A percentile compares a stretch with the other conserved stretches of the same genome.
Conservation (phyloP, 2,888 invertebrate genomes). For the Pseudococcus viburni region DNA sequence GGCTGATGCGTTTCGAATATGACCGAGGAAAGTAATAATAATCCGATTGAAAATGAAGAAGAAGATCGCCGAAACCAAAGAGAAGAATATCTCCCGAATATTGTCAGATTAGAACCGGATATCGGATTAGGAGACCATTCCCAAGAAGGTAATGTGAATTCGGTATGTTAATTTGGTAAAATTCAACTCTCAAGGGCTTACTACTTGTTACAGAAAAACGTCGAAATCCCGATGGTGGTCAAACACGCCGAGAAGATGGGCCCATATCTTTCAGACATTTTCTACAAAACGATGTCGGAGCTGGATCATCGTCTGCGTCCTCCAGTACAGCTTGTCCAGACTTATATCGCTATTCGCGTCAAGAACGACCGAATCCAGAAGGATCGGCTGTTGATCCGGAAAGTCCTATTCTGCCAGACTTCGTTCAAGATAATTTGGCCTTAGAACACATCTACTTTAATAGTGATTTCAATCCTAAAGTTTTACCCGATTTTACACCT, state of each 20-base stretch:
- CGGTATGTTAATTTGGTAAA: background rate
- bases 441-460: slow-evolving; percentile 82
- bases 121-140: slow-evolving; percentile 64
- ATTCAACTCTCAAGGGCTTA: background rate
- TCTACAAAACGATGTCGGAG: slow-evolving; percentile 71
- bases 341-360: slow-evolving; percentile 57
- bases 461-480: slow-evolving; percentile 70
- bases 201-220: slow-evolving; percentile 11
- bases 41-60: slow-evolving; percentile 31
- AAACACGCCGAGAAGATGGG: slow-evolving; percentile 78
- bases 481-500: slow-evolving; percentile 74
- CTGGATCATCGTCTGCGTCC: background rate
- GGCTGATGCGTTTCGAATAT: background rate
- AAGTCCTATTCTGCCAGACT: slow-evolving; percentile 77
- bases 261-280: slow-evolving; percentile 91
- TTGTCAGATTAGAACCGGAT: slow-evolving; percentile 60
- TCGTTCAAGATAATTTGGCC: slow-evolving; percentile 90
- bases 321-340: slow-evolving; percentile 38
- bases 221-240: slow-evolving; percentile 67
- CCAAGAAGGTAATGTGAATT: background rate
- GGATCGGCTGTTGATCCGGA: slow-evolving; percentile 56
- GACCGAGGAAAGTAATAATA: slow-evolving; percentile 33
- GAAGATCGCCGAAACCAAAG: background rate
- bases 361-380: slow-evolving; percentile 57
- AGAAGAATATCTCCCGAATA: slow-evolving; percentile 28